Evolutionary conservation across 1,140 invertebrate genomes (phyloP).

Genomic region (Drosophila elegans): DNA sequence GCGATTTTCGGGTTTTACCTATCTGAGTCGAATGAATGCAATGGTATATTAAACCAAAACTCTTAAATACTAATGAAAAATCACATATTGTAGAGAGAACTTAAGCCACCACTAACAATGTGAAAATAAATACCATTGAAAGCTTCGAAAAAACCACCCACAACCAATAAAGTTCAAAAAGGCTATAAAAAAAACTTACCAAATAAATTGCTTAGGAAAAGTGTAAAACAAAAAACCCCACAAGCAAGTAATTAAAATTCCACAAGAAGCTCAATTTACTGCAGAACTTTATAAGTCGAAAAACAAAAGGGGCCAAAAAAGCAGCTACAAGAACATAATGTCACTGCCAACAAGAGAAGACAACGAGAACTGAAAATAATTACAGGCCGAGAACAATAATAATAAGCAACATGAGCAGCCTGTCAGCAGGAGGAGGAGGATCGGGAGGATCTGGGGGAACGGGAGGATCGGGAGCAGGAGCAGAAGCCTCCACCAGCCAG

Average conservation of each 20-base stretch:
- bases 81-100: too few relatives aligned
- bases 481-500: slow-evolving; percentile 15
- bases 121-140: neutral
- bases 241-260: slow-evolving; percentile 34
- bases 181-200: neutral
- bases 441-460: slow-evolving; percentile 8
- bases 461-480: slow-evolving; percentile 10
- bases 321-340: slow-evolving; percentile 40
- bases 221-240: neutral
- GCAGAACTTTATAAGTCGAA: neutral
- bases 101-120: neutral
- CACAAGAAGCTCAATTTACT: slow-evolving; percentile 22
- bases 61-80: too few relatives aligned
- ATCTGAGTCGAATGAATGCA: too few relatives aligned
- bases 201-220: slow-evolving; percentile 29
- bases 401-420: slow-evolving; percentile 79
- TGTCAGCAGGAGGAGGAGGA: slow-evolving; percentile 54
- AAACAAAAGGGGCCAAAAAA: slow-evolving; percentile 27
- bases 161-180: neutral
- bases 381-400: slow-evolving; percentile 77
- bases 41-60: too few relatives aligned
- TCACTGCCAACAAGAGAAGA: slow-evolving; percentile 63
- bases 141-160: neutral
- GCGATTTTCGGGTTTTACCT: too few relatives aligned
- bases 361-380: slow-evolving; percentile 70